Evolutionary conservation across 2,797 vertebrate species (phyloP).

Genomic region (Pipistrellus pygmaeus): DNA sequence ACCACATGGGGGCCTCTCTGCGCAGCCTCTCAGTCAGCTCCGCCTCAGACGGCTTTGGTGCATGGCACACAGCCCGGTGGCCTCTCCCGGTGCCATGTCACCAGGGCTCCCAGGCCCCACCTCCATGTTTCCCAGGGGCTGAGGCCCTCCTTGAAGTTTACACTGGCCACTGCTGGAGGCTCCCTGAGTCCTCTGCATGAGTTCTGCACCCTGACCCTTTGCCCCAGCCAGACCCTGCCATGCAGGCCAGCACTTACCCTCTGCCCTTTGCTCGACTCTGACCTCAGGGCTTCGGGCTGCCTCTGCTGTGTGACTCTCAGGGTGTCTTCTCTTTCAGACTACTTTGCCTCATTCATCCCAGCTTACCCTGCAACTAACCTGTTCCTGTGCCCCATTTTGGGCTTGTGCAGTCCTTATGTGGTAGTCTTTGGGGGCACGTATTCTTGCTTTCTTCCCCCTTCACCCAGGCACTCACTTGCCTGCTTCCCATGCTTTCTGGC

Average conservation of each 20-base stretch:
- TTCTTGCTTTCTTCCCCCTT: background rate
- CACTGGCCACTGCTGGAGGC: slow-evolving; percentile 72
- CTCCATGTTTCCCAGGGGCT: slow-evolving; percentile 30
- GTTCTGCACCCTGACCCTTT: background rate
- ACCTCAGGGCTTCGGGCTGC: slow-evolving; percentile 31
- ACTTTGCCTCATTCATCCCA: background rate
- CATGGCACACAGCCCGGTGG: background rate
- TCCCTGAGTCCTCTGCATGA: slow-evolving; percentile 66
- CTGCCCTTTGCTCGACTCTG: background rate
- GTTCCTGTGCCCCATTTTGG: background rate
- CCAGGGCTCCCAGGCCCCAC: slow-evolving; percentile 29
- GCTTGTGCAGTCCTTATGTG: background rate
- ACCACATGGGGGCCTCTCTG: background rate
- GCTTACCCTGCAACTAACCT: slow-evolving; percentile 32
- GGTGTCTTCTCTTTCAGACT: slow-evolving; percentile 25
- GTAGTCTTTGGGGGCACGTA: background rate
- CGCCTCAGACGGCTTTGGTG: slow-evolving; percentile 8
- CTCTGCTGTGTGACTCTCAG: slow-evolving; percentile 63
- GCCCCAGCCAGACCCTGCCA: background rate
- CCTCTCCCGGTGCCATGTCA: slow-evolving; percentile 3
- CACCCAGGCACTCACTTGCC: background rate
- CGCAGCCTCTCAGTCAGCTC: background rate
- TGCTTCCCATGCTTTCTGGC: background rate
- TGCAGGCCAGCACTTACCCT: background rate
- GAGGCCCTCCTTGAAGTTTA: slow-evolving; percentile 75